These are phyloP conservation scores for Mesopsocus fuscifrons DNA, from an alignment of 2,888 invertebrate species.

Conservation along the genomic window DNA sequence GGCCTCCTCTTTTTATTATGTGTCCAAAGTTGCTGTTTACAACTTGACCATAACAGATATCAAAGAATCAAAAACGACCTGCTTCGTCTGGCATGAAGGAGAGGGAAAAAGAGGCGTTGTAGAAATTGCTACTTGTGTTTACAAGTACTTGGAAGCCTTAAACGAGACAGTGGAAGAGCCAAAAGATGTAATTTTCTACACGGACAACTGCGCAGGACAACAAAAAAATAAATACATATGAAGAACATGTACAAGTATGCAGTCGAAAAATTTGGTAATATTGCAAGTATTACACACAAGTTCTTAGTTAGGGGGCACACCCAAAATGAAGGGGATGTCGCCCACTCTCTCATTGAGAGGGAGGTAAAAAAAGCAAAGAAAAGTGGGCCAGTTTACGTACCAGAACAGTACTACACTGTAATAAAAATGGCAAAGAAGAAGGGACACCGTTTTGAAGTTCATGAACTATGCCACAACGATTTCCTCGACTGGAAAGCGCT, in stretches of 20 bases:
- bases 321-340: slow-evolving; percentile 13
- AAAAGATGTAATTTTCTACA: not conserved
- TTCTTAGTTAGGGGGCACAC: slow-evolving; percentile 12
- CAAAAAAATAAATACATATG: not conserved
- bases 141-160: not conserved
- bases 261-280: not conserved
- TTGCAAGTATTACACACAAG: slow-evolving; percentile 11
- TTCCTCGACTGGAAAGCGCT: too few species aligned
- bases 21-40: not conserved
- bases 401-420: too few species aligned
- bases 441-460: too few species aligned
- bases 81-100: not conserved
- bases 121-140: not conserved
- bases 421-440: too few species aligned
- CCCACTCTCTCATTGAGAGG: slow-evolving; percentile 12
- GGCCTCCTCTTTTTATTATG: not conserved
- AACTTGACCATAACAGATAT: not conserved
- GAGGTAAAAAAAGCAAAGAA: too few species aligned
- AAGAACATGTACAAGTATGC: not conserved
- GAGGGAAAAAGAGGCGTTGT: not conserved
- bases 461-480: too few species aligned
- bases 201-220: not conserved
- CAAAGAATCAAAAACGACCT: not conserved
- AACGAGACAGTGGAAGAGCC: not conserved
- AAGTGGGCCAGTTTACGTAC: too few species aligned